Conservation (phyloP, 2,113 vertebrate species). For the Rhegmatorhina hoffmannsi region DNA sequence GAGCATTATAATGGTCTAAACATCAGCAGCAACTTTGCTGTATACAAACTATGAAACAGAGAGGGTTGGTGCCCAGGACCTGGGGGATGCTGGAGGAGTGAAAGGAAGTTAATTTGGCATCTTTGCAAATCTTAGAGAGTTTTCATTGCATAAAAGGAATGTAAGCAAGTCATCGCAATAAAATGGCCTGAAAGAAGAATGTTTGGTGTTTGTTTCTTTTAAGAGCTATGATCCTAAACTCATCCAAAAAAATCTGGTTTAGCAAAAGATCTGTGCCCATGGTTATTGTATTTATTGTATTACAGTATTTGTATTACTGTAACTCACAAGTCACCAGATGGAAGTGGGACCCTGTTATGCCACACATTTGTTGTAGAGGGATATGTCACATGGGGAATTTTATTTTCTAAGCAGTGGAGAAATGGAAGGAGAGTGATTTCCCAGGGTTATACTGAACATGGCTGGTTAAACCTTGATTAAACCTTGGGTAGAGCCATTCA, state of each 20-base stretch:
- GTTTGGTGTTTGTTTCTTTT: not conserved
- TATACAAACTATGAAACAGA: not conserved
- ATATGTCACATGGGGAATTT: not conserved
- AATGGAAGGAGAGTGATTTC: not conserved
- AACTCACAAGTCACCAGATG: not conserved
- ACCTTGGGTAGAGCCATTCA: not conserved
- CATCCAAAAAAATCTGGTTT: not conserved
- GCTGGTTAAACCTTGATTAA: not conserved
- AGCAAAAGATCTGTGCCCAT: not conserved
- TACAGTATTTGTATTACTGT: not conserved
- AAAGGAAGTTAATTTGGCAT: not conserved
- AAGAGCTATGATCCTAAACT: not conserved
- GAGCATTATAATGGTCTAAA: conserved; percentile 52
- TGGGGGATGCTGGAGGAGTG: not conserved
- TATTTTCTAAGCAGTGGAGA: not conserved
- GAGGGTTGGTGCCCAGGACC: not conserved
- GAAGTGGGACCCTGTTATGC: not conserved
- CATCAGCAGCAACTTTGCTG: conserved; percentile 33
- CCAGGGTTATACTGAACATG: not conserved
- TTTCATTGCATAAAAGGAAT: not conserved
- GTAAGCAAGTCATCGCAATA: not conserved
- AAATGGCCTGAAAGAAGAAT: not conserved
- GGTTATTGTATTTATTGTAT: not conserved
- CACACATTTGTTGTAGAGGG: not conserved
- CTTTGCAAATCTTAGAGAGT: not conserved